phyloP scores from a whole-genome alignment of 2,888 invertebrate species.

The Pristionchus entomophagus region DNA sequence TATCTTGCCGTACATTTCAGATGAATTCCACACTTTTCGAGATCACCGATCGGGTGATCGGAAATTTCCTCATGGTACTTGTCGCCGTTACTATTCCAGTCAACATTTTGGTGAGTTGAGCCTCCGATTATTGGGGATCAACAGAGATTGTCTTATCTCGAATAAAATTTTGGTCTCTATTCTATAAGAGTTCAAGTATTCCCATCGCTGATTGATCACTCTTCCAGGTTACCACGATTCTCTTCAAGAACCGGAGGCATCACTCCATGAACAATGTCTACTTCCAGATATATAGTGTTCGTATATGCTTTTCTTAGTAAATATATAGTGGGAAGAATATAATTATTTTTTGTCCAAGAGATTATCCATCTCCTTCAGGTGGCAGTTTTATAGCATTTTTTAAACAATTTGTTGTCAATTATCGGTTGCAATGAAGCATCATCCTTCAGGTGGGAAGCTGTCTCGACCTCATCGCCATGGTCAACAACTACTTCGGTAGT shows the following conservation, averaged over 20 bases:
- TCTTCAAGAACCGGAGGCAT: not conserved
- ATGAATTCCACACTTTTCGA: conserved; percentile 12
- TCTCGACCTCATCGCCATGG: conserved; percentile 1
- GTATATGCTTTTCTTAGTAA: not conserved
- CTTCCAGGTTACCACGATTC: not conserved
- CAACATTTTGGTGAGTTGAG: not conserved
- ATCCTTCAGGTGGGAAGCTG: not conserved
- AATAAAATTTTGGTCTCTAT: too few relatives aligned
- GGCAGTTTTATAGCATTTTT: too few relatives aligned
- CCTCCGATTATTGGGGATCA: too few relatives aligned
- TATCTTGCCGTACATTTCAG: not conserved
- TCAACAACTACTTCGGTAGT: not conserved
- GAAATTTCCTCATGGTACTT: not conserved
- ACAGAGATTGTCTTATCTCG: too few relatives aligned
- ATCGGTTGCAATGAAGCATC: too few relatives aligned
- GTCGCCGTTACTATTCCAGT: not conserved
- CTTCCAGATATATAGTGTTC: not conserved
- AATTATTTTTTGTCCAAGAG: too few relatives aligned
- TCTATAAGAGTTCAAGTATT: not conserved
- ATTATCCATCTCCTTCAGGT: too few relatives aligned
- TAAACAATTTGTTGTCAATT: not conserved
- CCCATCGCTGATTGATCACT: not conserved
- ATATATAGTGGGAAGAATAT: too few relatives aligned
- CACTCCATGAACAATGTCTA: conserved; percentile 30
- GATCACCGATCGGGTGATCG: not conserved